Evolutionary conservation across 2,888 invertebrate genomes (phyloP).

Genomic region (Leptura quadrifasciata): DNA sequence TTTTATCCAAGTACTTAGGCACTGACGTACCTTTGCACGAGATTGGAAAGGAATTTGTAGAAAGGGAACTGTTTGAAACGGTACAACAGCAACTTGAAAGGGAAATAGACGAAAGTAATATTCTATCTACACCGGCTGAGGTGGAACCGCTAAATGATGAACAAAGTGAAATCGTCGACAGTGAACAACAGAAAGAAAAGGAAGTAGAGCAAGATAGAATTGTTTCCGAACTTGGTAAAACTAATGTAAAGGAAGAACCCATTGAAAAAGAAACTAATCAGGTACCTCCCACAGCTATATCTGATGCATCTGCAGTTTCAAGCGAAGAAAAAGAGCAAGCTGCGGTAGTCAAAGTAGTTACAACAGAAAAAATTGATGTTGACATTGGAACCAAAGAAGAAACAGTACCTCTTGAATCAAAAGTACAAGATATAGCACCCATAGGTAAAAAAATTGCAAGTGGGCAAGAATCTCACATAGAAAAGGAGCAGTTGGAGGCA

Average conservation of each 20-base stretch:
- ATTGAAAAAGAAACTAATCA: background rate
- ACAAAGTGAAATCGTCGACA: background rate
- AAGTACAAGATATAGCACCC: background rate
- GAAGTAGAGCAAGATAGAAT: background rate
- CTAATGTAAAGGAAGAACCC: background rate
- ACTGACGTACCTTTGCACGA: background rate
- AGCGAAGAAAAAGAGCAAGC: background rate
- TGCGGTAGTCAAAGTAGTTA: background rate
- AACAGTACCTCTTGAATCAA: background rate
- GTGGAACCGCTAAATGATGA: background rate
- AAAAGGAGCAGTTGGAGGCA: background rate
- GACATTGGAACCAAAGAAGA: background rate
- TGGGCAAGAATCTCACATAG: background rate
- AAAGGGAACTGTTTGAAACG: constrained; percentile 26
- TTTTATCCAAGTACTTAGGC: background rate
- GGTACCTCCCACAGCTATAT: background rate
- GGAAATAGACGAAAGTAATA: background rate
- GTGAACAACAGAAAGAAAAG: background rate
- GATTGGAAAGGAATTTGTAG: constrained; percentile 23
- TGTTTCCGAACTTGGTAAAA: background rate
- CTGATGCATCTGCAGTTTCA: background rate
- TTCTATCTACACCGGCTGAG: background rate
- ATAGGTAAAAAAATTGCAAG: background rate
- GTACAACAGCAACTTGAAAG: constrained; percentile 13
- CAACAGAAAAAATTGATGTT: background rate